phyloP scores from a whole-genome alignment of 2,797 vertebrate genomes.

The Rhyacichthys aspro region DNA sequence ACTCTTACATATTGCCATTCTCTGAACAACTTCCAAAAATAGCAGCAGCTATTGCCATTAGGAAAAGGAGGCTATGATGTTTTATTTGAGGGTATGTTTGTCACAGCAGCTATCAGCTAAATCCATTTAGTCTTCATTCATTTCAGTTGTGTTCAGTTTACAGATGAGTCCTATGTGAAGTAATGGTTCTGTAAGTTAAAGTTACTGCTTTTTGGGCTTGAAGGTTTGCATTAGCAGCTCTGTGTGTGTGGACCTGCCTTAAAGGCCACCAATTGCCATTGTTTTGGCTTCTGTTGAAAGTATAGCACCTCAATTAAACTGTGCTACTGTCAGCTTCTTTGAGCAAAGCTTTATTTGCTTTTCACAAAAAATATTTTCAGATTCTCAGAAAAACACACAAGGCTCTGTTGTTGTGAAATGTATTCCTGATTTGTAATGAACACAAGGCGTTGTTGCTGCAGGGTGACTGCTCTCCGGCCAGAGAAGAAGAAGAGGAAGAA shows the following conservation, averaged over 20 bases:
- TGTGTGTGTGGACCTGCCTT: neutral
- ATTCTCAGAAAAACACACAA: too few species aligned
- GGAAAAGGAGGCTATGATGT: constrained; percentile 41
- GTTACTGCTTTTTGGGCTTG: neutral
- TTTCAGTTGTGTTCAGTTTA: constrained; percentile 18
- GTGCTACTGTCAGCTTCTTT: too few species aligned
- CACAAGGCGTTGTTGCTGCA: constrained; percentile 53
- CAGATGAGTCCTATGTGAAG: constrained; percentile 2
- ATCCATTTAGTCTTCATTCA: constrained; percentile 27
- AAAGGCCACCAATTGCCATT: neutral
- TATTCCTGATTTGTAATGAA: constrained; percentile 9
- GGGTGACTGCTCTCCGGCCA: constrained; percentile 87
- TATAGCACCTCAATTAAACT: too few species aligned
- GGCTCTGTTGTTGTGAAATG: too few species aligned
- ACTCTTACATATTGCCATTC: constrained; percentile 37
- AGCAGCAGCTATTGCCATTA: constrained; percentile 53
- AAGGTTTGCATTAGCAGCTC: neutral
- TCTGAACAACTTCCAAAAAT: constrained; percentile 64
- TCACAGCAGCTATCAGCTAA: constrained; percentile 48
- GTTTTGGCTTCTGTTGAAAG: too few species aligned
- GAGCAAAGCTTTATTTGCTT: too few species aligned
- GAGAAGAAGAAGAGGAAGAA: constrained; percentile 97
- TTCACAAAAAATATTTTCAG: too few species aligned
- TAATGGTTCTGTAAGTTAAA: neutral
- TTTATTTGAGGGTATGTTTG: constrained; percentile 26